Evolutionary conservation across 2,888 invertebrate genomes (phyloP), one percentile per base, ranked within the genome.

Genomic region (Drosophila rubida): DNA sequence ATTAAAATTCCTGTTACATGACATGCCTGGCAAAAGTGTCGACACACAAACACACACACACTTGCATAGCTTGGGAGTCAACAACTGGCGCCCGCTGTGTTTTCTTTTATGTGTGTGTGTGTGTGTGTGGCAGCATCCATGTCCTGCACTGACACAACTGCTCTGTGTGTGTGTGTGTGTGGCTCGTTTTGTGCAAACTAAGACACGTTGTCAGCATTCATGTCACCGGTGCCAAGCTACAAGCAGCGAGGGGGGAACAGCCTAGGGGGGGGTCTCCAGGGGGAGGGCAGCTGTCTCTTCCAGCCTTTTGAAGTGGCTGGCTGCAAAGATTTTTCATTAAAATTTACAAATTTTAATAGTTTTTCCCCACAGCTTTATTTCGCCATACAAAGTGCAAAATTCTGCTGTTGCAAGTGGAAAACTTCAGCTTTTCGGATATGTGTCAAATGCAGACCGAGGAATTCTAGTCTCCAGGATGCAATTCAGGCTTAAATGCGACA

Each of bases 131-230:
- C 71, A 71, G 79, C 73, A 59, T 67, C 53, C 58, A 62, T 67
- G 73, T 73, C 68, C 72, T 72, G 71, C 60, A 57, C 64, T 74
- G 69, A 63, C 51, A 67, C 37, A 50, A 49, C 63, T 63, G 62
- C 23, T 44, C 9, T 57, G 49, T 49, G 4, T 45, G 37, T 55
- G 9, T 57, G 30, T 54, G 45, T 63, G 49, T 60, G 37, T 51
- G 71, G 80, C 77, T 82, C 80, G 75, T 78, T 75, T 75, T 85
- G 80, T 83, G 89, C 85, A 85, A 86, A 88, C 87, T 87, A 88
- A 88, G 86, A 81, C 86, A 84, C 86, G 79, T 83, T 89, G 88
- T 89, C 89, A 89, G 88, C 89, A 88, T 73, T 78, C 80, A 85
- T 89, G 86, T 89, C 89, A 89, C 70, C 69, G 72, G 44, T 61